These are phyloP conservation scores for Cuniculus paca DNA, from an alignment of 2,797 vertebrate genomes.

Conservation along the genomic window DNA sequence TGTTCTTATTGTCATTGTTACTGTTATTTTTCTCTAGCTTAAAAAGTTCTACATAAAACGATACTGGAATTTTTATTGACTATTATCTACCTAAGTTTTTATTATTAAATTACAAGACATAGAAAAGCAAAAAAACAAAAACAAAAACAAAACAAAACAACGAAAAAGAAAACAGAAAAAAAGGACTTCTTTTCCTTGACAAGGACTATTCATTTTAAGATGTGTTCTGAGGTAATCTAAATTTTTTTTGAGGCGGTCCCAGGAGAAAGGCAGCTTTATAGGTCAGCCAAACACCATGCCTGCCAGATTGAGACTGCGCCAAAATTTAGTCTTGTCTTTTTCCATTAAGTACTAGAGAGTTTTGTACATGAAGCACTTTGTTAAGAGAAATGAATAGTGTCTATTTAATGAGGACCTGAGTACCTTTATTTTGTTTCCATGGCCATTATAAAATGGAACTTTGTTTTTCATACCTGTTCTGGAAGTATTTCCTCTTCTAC, in stretches of 20 bases:
- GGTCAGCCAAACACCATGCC: not conserved
- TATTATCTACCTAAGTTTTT: not conserved
- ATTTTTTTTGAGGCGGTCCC: not conserved
- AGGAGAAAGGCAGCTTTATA: not conserved
- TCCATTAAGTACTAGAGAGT: not conserved
- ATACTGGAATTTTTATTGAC: not conserved
- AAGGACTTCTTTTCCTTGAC: not conserved
- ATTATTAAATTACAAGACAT: not conserved
- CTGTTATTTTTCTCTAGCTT: not conserved
- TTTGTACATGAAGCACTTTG: constrained; percentile 4
- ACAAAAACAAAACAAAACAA: too few relatives aligned
- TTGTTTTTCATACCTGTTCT: not conserved
- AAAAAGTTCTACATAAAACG: not conserved
- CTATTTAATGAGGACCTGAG: constrained; percentile 34
- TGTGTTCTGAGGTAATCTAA: not conserved
- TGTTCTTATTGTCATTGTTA: not conserved
- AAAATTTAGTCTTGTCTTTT: constrained; percentile 33
- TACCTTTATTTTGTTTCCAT: constrained; percentile 35
- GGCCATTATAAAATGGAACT: constrained; percentile 34
- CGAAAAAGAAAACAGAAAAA: not conserved
- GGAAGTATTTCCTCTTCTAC: constrained; percentile 29
- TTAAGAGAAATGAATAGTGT: not conserved
- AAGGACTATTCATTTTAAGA: constrained; percentile 36
- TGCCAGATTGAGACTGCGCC: constrained; percentile 1
- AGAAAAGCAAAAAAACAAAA: not conserved